Evolutionary conservation across 2,888 invertebrate species (phyloP).

Genomic region (Lumbricus terrestris): DNA sequence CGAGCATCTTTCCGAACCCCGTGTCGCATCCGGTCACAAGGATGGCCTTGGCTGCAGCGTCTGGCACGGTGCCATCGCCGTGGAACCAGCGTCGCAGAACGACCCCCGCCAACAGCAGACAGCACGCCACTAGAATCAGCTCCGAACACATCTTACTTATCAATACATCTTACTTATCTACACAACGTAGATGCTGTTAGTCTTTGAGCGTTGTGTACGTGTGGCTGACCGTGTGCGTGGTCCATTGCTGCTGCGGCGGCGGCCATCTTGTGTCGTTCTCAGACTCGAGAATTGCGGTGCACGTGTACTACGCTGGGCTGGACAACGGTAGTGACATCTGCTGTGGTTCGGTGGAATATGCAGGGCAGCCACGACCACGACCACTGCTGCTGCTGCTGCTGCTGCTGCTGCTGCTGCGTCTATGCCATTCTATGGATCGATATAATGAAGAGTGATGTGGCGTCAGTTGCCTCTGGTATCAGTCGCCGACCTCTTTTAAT

Average conservation of each 20-base stretch:
- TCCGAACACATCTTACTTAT: background rate
- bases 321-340: background rate
- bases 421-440: background rate
- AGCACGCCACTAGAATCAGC: background rate
- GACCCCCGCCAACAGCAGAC: background rate
- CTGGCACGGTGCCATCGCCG: background rate
- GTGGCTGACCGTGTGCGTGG: background rate
- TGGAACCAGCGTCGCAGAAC: background rate
- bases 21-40: constrained; percentile 36
- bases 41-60: constrained; percentile 28
- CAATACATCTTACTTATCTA: background rate
- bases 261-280: background rate
- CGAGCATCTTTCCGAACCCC: constrained; percentile 33
- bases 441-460: background rate
- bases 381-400: background rate
- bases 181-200: background rate
- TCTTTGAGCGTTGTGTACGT: background rate
- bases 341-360: background rate
- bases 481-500: background rate
- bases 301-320: background rate
- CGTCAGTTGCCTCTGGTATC: background rate
- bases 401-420: background rate
- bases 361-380: background rate
- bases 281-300: background rate
- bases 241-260: background rate